Evolutionary conservation across 2,888 invertebrate genomes (phyloP).

Genomic region (Drosophila tanythrix): DNA sequence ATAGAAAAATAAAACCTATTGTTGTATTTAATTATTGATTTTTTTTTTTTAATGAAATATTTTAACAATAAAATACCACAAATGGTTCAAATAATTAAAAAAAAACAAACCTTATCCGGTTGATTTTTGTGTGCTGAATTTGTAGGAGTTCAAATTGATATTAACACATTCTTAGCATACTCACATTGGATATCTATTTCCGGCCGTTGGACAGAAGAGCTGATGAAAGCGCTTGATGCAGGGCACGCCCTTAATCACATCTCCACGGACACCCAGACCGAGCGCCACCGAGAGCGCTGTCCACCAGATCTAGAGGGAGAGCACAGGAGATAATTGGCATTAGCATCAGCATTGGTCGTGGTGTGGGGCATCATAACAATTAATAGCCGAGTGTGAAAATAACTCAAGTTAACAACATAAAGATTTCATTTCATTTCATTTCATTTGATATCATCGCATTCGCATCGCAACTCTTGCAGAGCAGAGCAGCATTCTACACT

Average conservation of each 20-base stretch:
- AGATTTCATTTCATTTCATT: conserved; percentile 47
- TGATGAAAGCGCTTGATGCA: conserved; percentile 96
- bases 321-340: conserved; percentile 44
- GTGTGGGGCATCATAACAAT: conserved; percentile 56
- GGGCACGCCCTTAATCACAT: conserved; percentile 94
- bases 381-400: conserved; percentile 77
- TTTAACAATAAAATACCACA: neutral
- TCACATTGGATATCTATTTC: conserved; percentile 96
- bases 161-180: conserved; percentile 71
- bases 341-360: conserved; percentile 35
- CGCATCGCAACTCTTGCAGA: conserved; percentile 2
- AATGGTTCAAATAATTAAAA: neutral
- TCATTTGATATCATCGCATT: neutral
- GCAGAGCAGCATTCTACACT: neutral
- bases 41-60: neutral
- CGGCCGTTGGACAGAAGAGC: conserved; percentile 95
- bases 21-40: neutral
- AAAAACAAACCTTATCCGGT: neutral
- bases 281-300: conserved; percentile 94
- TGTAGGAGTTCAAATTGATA: too few relatives aligned
- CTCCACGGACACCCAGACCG: conserved; percentile 94
- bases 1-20: neutral
- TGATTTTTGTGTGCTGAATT: neutral
- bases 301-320: conserved; percentile 91
- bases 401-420: conserved; percentile 69